A percentile compares a stretch with the other conserved stretches of the same genome.
phyloP scores from a whole-genome alignment of 2,113 vertebrate genomes.

The Xenopus borealis region DNA sequence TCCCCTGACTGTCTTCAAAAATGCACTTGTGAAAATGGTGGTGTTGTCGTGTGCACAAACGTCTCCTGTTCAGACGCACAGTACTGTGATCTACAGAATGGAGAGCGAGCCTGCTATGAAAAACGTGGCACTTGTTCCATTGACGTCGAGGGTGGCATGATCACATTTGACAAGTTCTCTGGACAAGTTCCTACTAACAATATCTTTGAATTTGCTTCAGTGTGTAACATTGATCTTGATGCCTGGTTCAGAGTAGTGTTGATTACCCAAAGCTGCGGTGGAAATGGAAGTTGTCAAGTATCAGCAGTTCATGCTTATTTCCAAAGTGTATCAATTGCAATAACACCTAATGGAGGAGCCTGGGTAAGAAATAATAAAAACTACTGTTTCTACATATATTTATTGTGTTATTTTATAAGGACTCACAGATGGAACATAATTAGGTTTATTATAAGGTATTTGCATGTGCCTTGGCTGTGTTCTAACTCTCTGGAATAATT shows the following conservation, averaged over 20 bases:
- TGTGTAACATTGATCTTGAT: slow-evolving; percentile 3
- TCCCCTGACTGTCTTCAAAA: slow-evolving; percentile 53
- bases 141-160: slow-evolving; percentile 1
- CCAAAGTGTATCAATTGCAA: slow-evolving; percentile 39
- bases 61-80: slow-evolving; percentile 32
- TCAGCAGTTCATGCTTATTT: slow-evolving; percentile 41
- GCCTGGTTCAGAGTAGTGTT: slow-evolving; percentile 60
- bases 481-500: too few relatives aligned
- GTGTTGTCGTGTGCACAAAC: slow-evolving; percentile 47
- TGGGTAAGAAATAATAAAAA: slow-evolving; percentile 52
- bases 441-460: too few relatives aligned
- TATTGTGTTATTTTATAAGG: too few relatives aligned
- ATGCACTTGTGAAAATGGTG: slow-evolving; percentile 51
- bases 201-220: slow-evolving; percentile 51
- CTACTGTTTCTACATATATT: too few relatives aligned
- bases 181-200: slow-evolving; percentile 25
- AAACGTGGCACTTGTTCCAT: not conserved
- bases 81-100: slow-evolving; percentile 44
- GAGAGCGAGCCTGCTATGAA: slow-evolving; percentile 44
- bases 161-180: not conserved
- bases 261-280: slow-evolving; percentile 42
- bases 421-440: too few relatives aligned
- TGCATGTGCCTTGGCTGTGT: too few relatives aligned
- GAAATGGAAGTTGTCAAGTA: accelerated
- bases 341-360: slow-evolving; percentile 44